phyloP scores from a whole-genome alignment of 2,797 vertebrate species.

The Sylvilagus floridanus region DNA sequence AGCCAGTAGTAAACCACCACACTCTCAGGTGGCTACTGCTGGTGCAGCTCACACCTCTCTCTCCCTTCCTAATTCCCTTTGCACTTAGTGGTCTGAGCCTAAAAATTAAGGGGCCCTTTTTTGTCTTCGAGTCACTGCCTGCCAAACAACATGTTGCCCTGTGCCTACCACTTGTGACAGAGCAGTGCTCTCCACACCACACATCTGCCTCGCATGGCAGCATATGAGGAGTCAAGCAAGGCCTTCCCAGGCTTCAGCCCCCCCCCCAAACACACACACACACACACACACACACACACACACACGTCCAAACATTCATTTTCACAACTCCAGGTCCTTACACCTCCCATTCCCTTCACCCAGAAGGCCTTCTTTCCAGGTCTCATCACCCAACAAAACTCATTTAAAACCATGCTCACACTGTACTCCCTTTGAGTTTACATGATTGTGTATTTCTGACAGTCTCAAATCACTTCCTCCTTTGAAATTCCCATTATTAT shows the following conservation, averaged over 20 bases:
- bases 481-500: neutral
- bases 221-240: neutral
- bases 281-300: no score
- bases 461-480: neutral
- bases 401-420: neutral
- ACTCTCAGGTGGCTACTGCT: neutral
- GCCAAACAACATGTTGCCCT: neutral
- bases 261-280: neutral
- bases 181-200: neutral
- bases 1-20: neutral
- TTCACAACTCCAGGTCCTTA: neutral
- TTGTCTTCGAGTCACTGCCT: neutral
- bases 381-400: neutral
- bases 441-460: neutral
- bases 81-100: neutral
- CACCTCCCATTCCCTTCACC: neutral
- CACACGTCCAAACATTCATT: neutral
- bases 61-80: constrained; percentile 6
- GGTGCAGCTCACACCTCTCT: neutral
- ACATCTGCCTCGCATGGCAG: neutral
- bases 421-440: constrained; percentile 12
- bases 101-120: neutral
- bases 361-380: constrained; percentile 16
- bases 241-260: neutral
- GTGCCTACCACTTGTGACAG: neutral